A percentile compares a stretch with the other conserved stretches of the same genome.
phyloP scores from a whole-genome alignment of 1,140 invertebrate species.

The Coboldia fuscipes region DNA sequence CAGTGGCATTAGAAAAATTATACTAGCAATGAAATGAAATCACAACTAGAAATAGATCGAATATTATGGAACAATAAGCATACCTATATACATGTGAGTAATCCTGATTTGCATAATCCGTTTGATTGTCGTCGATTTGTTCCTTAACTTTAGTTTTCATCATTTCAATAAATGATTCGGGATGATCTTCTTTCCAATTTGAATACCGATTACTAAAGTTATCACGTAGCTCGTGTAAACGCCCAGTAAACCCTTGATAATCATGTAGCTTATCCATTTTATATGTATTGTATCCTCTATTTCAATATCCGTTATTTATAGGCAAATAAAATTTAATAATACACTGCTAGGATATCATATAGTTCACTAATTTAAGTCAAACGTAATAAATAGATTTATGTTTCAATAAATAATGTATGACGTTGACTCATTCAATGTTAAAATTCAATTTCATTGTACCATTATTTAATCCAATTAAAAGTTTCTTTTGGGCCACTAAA shows the following conservation, averaged over 20 bases:
- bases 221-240: conserved; percentile 41
- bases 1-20: background rate
- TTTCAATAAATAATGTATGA: background rate
- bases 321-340: too few species aligned
- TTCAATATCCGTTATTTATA: background rate
- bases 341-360: too few species aligned
- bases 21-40: background rate
- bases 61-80: background rate
- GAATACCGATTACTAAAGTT: conserved; percentile 32
- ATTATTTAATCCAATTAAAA: too few species aligned
- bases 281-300: conserved; percentile 8
- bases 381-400: background rate
- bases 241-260: conserved; percentile 50
- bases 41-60: background rate
- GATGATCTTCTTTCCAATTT: conserved; percentile 31
- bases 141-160: conserved; percentile 10
- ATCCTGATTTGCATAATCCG: conserved; percentile 26
- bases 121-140: conserved; percentile 11
- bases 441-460: background rate
- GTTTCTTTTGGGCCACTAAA: too few species aligned
- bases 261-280: conserved; percentile 54
- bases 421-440: background rate
- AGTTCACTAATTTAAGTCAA: too few species aligned
- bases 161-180: conserved; percentile 23
- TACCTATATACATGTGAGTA: conserved; percentile 59